phyloP scores from a whole-genome alignment of 2,797 vertebrate genomes.

The Sardinella longiceps region DNA sequence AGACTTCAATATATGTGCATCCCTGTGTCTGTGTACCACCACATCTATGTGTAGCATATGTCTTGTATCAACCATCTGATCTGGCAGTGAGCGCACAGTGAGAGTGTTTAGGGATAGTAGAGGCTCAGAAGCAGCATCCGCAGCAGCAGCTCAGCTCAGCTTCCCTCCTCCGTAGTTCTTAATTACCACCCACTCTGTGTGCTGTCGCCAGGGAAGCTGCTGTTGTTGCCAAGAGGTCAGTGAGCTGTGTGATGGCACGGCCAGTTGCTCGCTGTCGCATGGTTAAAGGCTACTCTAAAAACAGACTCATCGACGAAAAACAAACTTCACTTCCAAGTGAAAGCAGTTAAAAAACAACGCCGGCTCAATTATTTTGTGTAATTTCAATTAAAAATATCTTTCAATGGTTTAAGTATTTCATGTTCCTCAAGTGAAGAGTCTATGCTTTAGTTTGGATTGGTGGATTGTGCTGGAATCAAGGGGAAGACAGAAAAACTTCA shows the following conservation, averaged over 20 bases:
- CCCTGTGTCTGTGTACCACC: background rate
- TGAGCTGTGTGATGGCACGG: conserved; percentile 12
- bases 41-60: background rate
- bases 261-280: background rate
- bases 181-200: conserved; percentile 64
- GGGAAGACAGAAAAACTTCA: background rate
- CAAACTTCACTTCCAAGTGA: background rate
- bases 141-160: conserved; percentile 55
- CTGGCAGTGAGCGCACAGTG: background rate
- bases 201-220: conserved; percentile 42
- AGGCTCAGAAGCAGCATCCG: conserved; percentile 56
- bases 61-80: background rate
- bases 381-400: no score
- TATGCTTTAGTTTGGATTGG: background rate
- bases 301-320: background rate
- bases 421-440: background rate
- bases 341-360: background rate
- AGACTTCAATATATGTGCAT: background rate
- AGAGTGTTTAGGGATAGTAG: background rate
- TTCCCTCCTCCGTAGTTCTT: conserved; percentile 59
- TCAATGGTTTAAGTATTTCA: background rate
- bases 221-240: conserved; percentile 48
- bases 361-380: background rate
- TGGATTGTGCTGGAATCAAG: background rate
- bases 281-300: background rate